Evolutionary conservation across 2,113 vertebrate genomes (phyloP).

Genomic region (Proterorhinus semilunaris): DNA sequence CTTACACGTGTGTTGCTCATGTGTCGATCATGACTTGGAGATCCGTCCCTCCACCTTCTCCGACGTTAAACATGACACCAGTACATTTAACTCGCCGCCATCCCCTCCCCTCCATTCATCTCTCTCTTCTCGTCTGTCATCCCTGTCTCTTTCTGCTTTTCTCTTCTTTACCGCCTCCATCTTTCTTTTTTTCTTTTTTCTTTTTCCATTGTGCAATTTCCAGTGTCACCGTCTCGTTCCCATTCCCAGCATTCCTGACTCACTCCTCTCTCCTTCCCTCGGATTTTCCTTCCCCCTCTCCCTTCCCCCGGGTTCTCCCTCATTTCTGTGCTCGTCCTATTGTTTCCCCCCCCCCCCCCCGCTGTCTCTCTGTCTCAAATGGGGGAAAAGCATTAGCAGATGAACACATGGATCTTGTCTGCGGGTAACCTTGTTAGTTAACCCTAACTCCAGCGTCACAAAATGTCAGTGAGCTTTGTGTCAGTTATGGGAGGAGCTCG

Average conservation of each 20-base stretch:
- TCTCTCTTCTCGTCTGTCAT: slow-evolving; percentile 46
- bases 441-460: too few species aligned
- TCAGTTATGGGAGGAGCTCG: too few species aligned
- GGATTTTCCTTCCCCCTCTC: slow-evolving; percentile 37
- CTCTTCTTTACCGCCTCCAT: slow-evolving; percentile 25
- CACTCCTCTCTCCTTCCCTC: slow-evolving; percentile 43
- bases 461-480: too few species aligned
- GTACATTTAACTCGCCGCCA: background rate
- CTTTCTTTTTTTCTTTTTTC: slow-evolving; percentile 17
- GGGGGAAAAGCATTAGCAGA: too few species aligned
- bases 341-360: background rate
- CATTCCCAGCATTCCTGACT: slow-evolving; percentile 61
- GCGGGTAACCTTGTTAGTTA: too few species aligned
- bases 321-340: background rate
- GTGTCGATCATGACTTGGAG: too few species aligned
- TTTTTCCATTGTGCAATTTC: slow-evolving; percentile 37
- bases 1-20: too few species aligned
- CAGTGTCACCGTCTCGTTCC: slow-evolving; percentile 53
- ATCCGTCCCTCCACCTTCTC: background rate
- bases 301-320: slow-evolving; percentile 21
- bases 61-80: too few species aligned
- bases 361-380: background rate
- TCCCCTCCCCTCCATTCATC: slow-evolving; percentile 34
- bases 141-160: slow-evolving; percentile 37
- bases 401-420: too few species aligned